Evolutionary conservation across 2,797 vertebrate species (phyloP), one percentile per base, ranked within the genome.

Genomic region (Oryzias sinensis): DNA sequence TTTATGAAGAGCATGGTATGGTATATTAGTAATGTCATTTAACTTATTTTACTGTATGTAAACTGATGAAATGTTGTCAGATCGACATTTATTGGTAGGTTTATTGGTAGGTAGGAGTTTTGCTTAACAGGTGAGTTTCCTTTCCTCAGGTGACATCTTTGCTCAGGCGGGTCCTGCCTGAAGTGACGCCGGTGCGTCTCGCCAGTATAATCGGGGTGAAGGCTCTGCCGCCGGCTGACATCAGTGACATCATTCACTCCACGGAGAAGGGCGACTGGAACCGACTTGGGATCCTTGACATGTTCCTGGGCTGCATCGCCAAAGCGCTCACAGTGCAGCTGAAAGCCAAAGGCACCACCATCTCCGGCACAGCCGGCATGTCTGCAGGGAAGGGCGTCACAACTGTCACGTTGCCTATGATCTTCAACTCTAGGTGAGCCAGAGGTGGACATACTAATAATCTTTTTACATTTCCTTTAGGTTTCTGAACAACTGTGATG

Each of bases 181-280:
- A 99, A 83, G 97, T 99, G 49, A 96, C 96, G 0, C 97, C 97
- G 0, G 95, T 86, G 80, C 95, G 97, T 49, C 91, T 99, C 43
- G 97, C 97, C 72, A 99, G 97, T 81, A 96, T 99, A 77, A 98
- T 97, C 20, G 97, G 97, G 0, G 97, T 99, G 61, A 99, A 98
- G 82, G 93, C 96, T 49, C 93, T 99, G 24, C 97, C 97, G 0
- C 97, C 97, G 7, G 97, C 97, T 6, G 97, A 99, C 84, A 99
- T 99, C 87, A 99, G 97, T 61, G 97, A 99, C 83, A 99, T 99
- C 75, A 98, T 99, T 78, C 97, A 99, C 87, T 99, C 97, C 53
- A 98, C 97, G 1, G 97, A 99, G 87, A 99, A 98, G 81, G 96
- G 95, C 37, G 97, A 99, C 73, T 99, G 97, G 96, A 99, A 95